phyloP scores from a whole-genome alignment of 35 echinoderm and acorn worm species.

The Apostichopus parvimensis region DNA sequence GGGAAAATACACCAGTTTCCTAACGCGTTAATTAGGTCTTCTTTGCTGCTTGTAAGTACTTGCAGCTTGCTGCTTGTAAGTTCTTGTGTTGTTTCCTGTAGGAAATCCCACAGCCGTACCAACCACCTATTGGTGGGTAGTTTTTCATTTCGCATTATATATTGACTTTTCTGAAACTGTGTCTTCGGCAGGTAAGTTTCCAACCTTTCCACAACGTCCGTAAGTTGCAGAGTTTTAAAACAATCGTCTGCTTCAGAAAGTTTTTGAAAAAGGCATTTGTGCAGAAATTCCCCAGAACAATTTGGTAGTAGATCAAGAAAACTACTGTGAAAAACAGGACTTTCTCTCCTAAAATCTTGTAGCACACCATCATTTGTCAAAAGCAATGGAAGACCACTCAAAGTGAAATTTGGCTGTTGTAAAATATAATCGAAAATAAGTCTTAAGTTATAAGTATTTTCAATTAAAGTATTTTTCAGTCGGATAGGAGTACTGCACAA shows the following conservation, averaged over 20 bases:
- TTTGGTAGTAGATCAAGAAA: constrained; percentile 24
- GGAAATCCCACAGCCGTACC: background rate
- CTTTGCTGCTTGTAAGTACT: background rate
- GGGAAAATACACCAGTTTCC: constrained; percentile 36
- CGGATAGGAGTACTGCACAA: background rate
- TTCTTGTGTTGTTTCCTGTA: background rate
- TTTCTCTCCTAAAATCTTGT: constrained; percentile 1
- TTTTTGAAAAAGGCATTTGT: background rate
- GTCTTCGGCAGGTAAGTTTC: background rate
- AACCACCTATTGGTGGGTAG: background rate
- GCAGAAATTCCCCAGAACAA: constrained; percentile 43
- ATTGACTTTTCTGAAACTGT: background rate
- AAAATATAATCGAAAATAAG: constrained; percentile 12
- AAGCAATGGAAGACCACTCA: constrained; percentile 61
- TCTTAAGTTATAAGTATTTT: background rate
- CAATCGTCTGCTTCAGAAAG: background rate
- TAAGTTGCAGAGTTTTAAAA: constrained; percentile 26
- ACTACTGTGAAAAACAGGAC: constrained; percentile 22
- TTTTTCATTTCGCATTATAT: constrained; percentile 2
- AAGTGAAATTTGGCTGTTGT: background rate
- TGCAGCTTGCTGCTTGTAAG: background rate
- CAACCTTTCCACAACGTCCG: constrained; percentile 11
- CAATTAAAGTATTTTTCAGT: background rate
- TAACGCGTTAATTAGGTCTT: background rate
- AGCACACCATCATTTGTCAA: constrained; percentile 51